A percentile compares a stretch with the other conserved stretches of the same genome.
Evolutionary conservation across 2,888 invertebrate genomes (phyloP).

Genomic region (Eupsilia transversa): DNA sequence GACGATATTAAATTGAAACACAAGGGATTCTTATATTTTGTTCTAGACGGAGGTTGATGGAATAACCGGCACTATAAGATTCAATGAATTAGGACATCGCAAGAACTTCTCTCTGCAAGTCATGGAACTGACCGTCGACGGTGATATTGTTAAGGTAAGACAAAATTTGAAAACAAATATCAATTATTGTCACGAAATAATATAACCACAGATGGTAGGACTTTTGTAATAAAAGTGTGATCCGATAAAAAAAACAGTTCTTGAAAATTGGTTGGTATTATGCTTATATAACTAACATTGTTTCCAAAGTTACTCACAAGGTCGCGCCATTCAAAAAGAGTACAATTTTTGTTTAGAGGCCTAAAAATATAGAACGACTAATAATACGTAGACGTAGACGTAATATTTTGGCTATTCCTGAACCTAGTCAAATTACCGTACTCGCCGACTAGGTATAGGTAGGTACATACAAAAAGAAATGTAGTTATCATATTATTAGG

Average conservation of each 20-base stretch:
- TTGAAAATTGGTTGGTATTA: conserved; percentile 8
- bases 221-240: conserved; percentile 23
- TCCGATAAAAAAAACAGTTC: conserved; percentile 26
- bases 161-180: conserved; percentile 5
- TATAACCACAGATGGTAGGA: conserved; percentile 11
- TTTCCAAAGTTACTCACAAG: conserved; percentile 2
- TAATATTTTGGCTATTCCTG: neutral
- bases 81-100: conserved; percentile 95
- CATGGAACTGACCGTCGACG: conserved; percentile 97
- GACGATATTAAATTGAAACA: conserved; percentile 71
- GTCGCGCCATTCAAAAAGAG: neutral
- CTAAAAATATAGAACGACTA: neutral
- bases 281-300: conserved; percentile 28
- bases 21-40: conserved; percentile 76
- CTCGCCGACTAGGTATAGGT: neutral
- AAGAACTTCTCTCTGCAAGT: conserved; percentile 97
- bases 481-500: neutral
- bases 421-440: neutral
- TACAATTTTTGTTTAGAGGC: neutral
- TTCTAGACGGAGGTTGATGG: conserved; percentile 96
- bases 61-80: conserved; percentile 96
- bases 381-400: no score
- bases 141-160: conserved; percentile 95
- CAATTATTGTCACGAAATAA: neutral
- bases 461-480: neutral